Base-by-base conservation (phyloP, 2,113 vertebrate genomes). In the Gulo gulo region DNA sequence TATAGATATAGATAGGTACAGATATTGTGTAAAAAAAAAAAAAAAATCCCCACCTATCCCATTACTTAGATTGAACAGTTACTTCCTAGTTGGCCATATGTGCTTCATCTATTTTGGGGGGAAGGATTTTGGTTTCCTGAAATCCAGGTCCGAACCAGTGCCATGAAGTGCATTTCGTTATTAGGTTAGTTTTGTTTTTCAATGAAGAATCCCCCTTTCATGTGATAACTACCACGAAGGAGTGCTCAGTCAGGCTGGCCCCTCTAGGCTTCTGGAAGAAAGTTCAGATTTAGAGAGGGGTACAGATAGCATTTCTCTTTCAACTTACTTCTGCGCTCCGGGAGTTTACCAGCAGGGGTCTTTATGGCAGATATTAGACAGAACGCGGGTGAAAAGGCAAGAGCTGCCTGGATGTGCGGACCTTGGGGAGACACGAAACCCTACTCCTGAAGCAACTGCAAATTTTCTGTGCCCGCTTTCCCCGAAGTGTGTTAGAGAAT, bases 151-250 rank as follows among this genome's bases (percentile, higher is more conserved):
- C 84, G 87, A 34, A 63, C 21, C 67, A 87, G 63, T 83, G 82
- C 55, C 26, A 57, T 36, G 63, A 13, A 50, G 36, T 88, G 6
- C 24, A 52, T 83, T 79, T 87, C 29, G 2, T 73, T 85, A 88
- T 57, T 67, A 50, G 92, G 50, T n/a, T 78, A 16, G 59, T 84
- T 87, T 92, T n/a, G 6, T 18, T 63, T 88, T 82, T 87, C n/a
- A 61, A 88, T 84, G 80, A 97, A 89, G 45, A 94, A 80, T 63
- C 50, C 23, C n/a, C 24, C 18, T 69, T 88, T 96, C n/a, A 76
- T 11, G 4, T 21, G 55, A 74, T 81, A 65, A 71, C 50, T 6
- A 26, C 42, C 39, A 3, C 42, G 55, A 94, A 42, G 34, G 36
- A 93, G 67, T 34, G 3, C 26, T 91, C 39, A 29, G 5, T 78